Conservation (phyloP, 2,888 invertebrate genomes). For the Galerucella nymphaeae region DNA sequence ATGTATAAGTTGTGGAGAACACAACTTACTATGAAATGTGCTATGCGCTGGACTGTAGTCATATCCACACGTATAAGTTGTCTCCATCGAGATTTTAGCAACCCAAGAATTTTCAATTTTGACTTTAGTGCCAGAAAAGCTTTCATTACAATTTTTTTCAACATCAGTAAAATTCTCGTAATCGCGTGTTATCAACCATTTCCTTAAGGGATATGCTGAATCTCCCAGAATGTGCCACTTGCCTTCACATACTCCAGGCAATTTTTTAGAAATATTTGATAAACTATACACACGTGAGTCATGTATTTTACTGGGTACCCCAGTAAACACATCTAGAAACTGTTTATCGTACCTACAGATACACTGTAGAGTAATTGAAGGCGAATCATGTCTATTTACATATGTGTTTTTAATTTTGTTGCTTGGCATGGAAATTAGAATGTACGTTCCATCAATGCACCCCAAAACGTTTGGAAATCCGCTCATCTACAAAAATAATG, state of each 20-base stretch:
- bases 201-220: constrained; percentile 51
- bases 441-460: constrained; percentile 48
- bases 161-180: constrained; percentile 50
- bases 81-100: constrained; percentile 51
- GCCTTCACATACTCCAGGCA: constrained; percentile 24
- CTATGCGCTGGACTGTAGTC: constrained; percentile 1
- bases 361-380: constrained; percentile 52
- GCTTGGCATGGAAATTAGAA: constrained; percentile 40
- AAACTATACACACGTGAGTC: constrained; percentile 50
- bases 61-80: constrained; percentile 26
- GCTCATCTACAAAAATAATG: constrained; percentile 26
- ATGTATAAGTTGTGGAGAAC: constrained; percentile 44
- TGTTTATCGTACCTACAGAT: constrained; percentile 52
- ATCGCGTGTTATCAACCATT: constrained; percentile 49
- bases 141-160: constrained; percentile 52
- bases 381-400: constrained; percentile 19
- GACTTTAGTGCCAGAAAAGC: constrained; percentile 50
- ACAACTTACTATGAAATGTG: constrained; percentile 13
- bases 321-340: constrained; percentile 54
- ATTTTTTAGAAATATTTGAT: constrained; percentile 43
- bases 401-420: constrained; percentile 56
- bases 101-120: constrained; percentile 55
- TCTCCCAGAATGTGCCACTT: constrained; percentile 53
- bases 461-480: constrained; percentile 45
- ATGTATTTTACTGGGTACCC: constrained; percentile 54